Percentiles rank a stretch among this genome's conserved stretches.
Evolutionary conservation across 2,888 invertebrate species (phyloP).

Genomic region (Dynastes grantii): DNA sequence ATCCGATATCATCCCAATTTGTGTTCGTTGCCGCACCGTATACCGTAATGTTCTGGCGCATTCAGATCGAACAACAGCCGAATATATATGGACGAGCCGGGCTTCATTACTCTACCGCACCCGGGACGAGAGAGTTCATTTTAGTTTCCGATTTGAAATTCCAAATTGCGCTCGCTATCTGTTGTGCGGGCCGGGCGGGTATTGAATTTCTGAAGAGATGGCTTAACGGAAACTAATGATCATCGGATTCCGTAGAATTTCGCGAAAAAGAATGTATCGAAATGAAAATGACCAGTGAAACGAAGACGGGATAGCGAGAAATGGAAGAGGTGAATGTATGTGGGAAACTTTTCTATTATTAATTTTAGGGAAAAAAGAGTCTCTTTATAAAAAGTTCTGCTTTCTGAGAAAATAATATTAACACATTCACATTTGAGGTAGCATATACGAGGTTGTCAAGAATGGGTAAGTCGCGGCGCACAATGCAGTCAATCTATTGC

Average conservation of each 20-base stretch:
- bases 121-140: slow-evolving; percentile 14
- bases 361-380: too few species aligned
- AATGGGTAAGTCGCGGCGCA: too few species aligned
- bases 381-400: too few species aligned
- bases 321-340: too few species aligned
- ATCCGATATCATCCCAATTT: slow-evolving; percentile 18
- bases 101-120: slow-evolving; percentile 14
- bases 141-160: slow-evolving; percentile 35
- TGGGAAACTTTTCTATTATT: too few species aligned
- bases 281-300: slow-evolving; percentile 4
- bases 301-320: not conserved
- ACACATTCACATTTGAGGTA: too few species aligned
- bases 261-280: not conserved
- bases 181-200: slow-evolving; percentile 8
- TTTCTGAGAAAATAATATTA: too few species aligned
- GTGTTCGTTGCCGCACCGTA: slow-evolving; percentile 1
- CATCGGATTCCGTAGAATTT: slow-evolving; percentile 7
- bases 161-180: slow-evolving; percentile 28
- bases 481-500: too few species aligned
- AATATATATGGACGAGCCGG: slow-evolving; percentile 20
- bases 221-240: slow-evolving; percentile 45
- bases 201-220: slow-evolving; percentile 26
- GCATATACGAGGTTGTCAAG: too few species aligned
- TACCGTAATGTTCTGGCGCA: not conserved
- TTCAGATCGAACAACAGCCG: not conserved